Evolutionary conservation across 2,113 vertebrate genomes (phyloP), one percentile per base, ranked within the genome.

Genomic region (Hiodon alosoides): DNA sequence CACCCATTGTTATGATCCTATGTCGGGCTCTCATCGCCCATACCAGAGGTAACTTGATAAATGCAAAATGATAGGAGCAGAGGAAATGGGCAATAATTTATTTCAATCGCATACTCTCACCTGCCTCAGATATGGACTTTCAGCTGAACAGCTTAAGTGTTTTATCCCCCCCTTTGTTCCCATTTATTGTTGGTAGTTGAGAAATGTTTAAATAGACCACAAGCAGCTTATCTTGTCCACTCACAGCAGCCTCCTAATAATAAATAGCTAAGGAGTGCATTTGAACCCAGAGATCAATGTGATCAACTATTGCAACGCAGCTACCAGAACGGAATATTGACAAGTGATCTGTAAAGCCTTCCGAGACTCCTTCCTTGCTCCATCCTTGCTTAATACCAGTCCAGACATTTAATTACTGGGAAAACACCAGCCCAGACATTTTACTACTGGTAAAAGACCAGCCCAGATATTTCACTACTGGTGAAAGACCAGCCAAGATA

Each of bases 251-350:
- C 50, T 46, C n/a, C 62, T 67, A 74, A 67, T 57, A 65, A 67
- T 50, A 74, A 31, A 66, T 67, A 64, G 54, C 53, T 58, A 67
- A 58, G 17, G 14, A 67, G 73, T 74, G 53, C 53, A 74, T 74
- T 67, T 58, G 64, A 71, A 76, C 51, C 59, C 7, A 52, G 57
- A 55, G 59, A 70, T 76, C 59, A n/a, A 52, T 55, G 31, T 46
- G 51, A 71, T 50, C 50, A 31, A 31, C 31, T 60, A 51, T 5
- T 64, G 10, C 50, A 54, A 16, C 61, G 51, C 75, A 70, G 51
- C 62, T 11, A 62, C 31, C 31, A 31, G 10, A 55, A 71, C 17
- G 51, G 17, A 16, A 47, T 50, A 70, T 70, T 70, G 75, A 53
- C 67, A 53, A 47, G 10, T 4, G 7, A 65, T 52, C 52, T 4